Evolutionary conservation across 1,140 invertebrate genomes (phyloP).

Genomic region (Drosophila ogumai): DNA sequence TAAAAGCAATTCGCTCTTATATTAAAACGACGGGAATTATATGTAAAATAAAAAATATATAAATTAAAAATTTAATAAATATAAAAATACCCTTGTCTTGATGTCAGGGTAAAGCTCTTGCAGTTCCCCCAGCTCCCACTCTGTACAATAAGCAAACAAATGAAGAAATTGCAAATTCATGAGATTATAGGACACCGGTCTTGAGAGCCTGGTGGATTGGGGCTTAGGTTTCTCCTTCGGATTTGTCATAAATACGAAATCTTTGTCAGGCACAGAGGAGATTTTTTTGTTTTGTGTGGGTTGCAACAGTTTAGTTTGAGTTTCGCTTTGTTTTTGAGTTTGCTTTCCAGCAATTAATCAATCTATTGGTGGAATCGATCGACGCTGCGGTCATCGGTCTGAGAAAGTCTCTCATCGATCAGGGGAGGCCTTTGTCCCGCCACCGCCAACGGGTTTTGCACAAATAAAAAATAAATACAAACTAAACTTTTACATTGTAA

Average conservation of each 20-base stretch:
- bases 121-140: not conserved
- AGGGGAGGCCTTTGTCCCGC: constrained; percentile 19
- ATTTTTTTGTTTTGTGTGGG: not conserved
- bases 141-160: constrained; percentile 21
- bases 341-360: constrained; percentile 19
- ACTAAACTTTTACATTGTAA: constrained; percentile 37
- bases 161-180: constrained; percentile 32
- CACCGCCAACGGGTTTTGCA: constrained; percentile 36
- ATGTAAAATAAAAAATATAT: too few species aligned
- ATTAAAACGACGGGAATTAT: too few species aligned
- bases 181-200: not conserved
- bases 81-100: too few species aligned
- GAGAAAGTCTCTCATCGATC: constrained; percentile 46
- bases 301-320: constrained; percentile 7
- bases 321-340: constrained; percentile 11
- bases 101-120: not conserved
- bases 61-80: too few species aligned
- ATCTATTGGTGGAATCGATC: constrained; percentile 8
- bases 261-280: not conserved
- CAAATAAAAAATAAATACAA: not conserved
- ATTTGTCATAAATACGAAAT: constrained; percentile 32
- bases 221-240: not conserved
- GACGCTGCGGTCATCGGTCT: constrained; percentile 34
- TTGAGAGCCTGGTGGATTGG: constrained; percentile 11
- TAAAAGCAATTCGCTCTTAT: too few species aligned